A percentile compares a stretch with the other conserved stretches of the same genome.
Conservation (phyloP, 64 coral and sea anemone species). For the Anthopleura sola region DNA sequence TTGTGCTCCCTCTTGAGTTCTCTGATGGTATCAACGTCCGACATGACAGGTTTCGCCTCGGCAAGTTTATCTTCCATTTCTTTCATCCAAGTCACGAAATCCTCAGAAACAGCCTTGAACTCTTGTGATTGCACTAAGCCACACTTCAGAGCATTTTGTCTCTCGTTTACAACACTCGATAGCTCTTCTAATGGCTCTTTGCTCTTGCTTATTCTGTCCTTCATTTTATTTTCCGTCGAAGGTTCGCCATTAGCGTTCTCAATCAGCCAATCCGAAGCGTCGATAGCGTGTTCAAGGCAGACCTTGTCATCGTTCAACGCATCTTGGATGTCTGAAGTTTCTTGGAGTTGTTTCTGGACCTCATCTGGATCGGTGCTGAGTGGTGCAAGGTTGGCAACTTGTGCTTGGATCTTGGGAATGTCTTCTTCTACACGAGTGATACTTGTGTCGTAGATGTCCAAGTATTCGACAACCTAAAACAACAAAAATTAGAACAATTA, state of each 20-base stretch:
- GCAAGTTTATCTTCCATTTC: constrained; percentile 77
- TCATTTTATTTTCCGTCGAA: constrained; percentile 20
- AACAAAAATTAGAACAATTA: neutral
- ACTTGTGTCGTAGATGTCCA: constrained; percentile 42
- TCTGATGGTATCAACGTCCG: constrained; percentile 56
- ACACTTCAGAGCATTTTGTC: constrained; percentile 72
- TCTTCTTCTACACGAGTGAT: constrained; percentile 51
- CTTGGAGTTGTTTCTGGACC: constrained; percentile 58
- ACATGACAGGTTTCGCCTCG: constrained; percentile 53
- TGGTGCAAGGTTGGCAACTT: constrained; percentile 47
- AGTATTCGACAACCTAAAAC: constrained; percentile 43
- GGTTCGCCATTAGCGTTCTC: constrained; percentile 69
- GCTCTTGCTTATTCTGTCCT: constrained; percentile 21
- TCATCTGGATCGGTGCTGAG: constrained; percentile 66
- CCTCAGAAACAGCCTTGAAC: constrained; percentile 76
- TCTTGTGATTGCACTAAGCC: constrained; percentile 71
- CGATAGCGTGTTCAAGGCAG: constrained; percentile 70
- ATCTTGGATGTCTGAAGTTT: constrained; percentile 46
- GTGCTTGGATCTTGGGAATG: constrained; percentile 47
- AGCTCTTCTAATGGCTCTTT: constrained; percentile 80
- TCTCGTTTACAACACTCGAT: constrained; percentile 43
- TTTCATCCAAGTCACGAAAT: constrained; percentile 83
- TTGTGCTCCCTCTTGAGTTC: constrained; percentile 86
- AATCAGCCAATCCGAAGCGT: constrained; percentile 65
- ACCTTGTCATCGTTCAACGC: constrained; percentile 56